phyloP scores from a whole-genome alignment of 2,797 vertebrate species.

The Rhodeus uyekii region DNA sequence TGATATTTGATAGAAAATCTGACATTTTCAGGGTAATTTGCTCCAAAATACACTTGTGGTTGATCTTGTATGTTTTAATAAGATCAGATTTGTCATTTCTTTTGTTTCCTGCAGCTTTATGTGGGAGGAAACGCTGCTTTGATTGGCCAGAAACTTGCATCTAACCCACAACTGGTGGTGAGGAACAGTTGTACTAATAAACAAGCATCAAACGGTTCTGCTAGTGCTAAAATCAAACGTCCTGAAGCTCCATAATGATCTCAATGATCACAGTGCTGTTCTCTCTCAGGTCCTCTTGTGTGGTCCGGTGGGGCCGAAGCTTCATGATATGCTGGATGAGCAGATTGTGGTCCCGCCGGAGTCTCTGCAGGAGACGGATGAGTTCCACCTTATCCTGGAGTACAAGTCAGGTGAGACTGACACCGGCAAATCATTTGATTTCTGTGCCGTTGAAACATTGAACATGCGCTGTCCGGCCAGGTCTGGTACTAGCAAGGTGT shows the following conservation, averaged over 20 bases:
- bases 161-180: slow-evolving; percentile 88
- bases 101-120: slow-evolving; percentile 82
- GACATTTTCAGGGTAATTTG: not conserved
- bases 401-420: slow-evolving; percentile 87
- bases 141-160: slow-evolving; percentile 93
- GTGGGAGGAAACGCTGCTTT: slow-evolving; percentile 98
- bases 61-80: not conserved
- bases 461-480: not conserved
- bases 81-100: not conserved
- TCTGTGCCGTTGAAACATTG: not conserved
- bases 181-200: not conserved
- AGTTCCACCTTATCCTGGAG: slow-evolving; percentile 97
- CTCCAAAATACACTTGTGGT: not conserved
- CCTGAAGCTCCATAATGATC: not conserved
- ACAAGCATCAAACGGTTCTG: not conserved
- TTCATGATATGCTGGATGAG: slow-evolving; percentile 93
- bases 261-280: not conserved
- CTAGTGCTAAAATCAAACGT: not conserved
- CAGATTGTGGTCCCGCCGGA: slow-evolving; percentile 90
- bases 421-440: not conserved
- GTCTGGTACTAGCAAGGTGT: not conserved
- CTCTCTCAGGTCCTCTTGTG: slow-evolving; percentile 87
- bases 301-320: slow-evolving; percentile 94
- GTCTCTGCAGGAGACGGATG: slow-evolving; percentile 91
- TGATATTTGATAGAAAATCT: not conserved